A percentile compares a stretch with the other conserved stretches of the same genome.
These are phyloP conservation scores for Teleopsis dalmanni DNA, from an alignment of 1,140 invertebrate genomes.

Conservation along the genomic window DNA sequence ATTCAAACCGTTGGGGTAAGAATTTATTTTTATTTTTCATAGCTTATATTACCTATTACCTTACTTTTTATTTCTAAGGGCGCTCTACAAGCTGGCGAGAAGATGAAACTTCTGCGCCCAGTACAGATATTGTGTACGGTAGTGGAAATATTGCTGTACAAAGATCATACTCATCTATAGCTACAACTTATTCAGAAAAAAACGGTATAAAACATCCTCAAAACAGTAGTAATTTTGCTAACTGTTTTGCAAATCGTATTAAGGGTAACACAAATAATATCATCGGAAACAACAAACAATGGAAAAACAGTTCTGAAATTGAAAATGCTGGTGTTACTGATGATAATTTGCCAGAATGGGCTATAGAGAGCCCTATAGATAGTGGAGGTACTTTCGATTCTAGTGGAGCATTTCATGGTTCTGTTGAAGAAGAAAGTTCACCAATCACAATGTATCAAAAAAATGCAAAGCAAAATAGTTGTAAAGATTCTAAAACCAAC, in stretches of 20 bases:
- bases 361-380: constrained; percentile 65
- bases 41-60: neutral
- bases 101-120: constrained; percentile 43
- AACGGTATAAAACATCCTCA: no score
- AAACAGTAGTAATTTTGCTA: no score
- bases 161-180: constrained; percentile 28
- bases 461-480: no score
- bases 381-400: constrained; percentile 80
- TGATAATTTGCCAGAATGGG: constrained; percentile 69
- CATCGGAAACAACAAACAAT: neutral
- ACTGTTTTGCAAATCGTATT: no score
- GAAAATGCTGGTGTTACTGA: constrained; percentile 34
- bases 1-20: constrained; percentile 32
- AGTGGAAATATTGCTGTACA: constrained; percentile 15
- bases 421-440: constrained; percentile 56
- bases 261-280: neutral
- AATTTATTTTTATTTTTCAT: neutral
- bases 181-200: constrained; percentile 4
- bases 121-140: constrained; percentile 21
- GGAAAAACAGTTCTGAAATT: neutral
- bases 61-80: constrained; percentile 20
- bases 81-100: constrained; percentile 59
- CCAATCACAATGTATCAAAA: no score
- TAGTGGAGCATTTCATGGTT: constrained; percentile 72
- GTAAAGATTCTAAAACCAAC: no score